A percentile compares a stretch with the other conserved stretches of the same genome.
Conservation (phyloP, 2,113 vertebrate species). For the Phodopus roborovskii region DNA sequence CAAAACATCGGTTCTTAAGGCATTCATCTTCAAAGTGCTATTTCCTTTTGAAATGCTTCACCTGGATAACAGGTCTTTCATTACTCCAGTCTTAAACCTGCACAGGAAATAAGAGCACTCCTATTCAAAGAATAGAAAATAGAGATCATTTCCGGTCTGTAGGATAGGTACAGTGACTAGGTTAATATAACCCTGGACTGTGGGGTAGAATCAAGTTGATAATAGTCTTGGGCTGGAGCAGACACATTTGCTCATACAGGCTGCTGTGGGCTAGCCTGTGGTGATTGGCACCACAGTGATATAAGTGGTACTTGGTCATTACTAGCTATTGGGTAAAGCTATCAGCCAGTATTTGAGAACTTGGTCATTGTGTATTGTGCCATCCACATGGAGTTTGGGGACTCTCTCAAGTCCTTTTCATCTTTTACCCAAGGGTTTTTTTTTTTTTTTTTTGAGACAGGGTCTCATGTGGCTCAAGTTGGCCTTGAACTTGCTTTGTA, state of each 20-base stretch:
- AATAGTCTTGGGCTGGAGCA: neutral
- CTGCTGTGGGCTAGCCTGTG: neutral
- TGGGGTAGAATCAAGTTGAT: neutral
- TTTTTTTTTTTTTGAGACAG: neutral
- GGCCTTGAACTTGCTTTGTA: neutral
- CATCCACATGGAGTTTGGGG: neutral
- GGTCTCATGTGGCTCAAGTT: neutral
- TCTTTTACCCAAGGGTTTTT: neutral
- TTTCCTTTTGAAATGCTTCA: conserved; percentile 24
- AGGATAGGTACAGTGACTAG: neutral
- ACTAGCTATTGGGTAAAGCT: neutral
- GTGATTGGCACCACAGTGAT: neutral
- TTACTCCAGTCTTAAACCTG: neutral
- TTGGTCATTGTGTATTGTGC: neutral
- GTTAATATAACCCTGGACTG: neutral
- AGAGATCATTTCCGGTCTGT: neutral
- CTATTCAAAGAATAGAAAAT: neutral
- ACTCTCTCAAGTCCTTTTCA: neutral
- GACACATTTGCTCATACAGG: neutral
- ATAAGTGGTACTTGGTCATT: neutral
- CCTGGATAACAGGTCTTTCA: neutral
- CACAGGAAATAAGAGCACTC: neutral
- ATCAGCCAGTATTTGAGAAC: neutral
- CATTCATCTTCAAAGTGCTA: conserved; percentile 12
- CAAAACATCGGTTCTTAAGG: neutral